phyloP scores from a whole-genome alignment of 2,888 invertebrate species.

The Pseudococcus longispinus region DNA sequence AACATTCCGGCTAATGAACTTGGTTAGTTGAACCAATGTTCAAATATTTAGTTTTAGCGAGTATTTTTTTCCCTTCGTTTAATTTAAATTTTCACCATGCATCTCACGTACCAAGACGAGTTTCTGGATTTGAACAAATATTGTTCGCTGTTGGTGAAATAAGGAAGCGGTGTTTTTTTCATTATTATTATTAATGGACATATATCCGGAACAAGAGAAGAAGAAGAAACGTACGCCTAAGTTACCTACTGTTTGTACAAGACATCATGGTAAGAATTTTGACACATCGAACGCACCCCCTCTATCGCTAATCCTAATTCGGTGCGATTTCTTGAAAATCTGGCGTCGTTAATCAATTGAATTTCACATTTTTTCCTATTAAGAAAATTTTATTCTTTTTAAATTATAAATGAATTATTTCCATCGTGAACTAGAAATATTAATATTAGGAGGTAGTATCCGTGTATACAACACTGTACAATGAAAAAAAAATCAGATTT shows the following conservation, averaged over 20 bases:
- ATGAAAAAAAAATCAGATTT: neutral
- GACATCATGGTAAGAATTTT: constrained; percentile 35
- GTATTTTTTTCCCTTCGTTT: constrained; percentile 4
- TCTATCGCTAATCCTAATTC: neutral
- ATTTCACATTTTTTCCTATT: neutral
- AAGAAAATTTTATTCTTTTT: neutral
- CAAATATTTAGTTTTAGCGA: constrained; percentile 37
- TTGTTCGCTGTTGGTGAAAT: constrained; percentile 24
- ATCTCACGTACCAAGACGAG: constrained; percentile 21
- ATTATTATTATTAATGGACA: constrained; percentile 27
- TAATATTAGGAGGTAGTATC: neutral
- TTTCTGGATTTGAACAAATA: constrained; percentile 37
- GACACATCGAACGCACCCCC: constrained; percentile 35
- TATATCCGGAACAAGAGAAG: neutral
- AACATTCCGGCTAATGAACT: constrained; percentile 5
- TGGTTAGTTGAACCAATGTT: constrained; percentile 2
- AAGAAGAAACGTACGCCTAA: neutral
- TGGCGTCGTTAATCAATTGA: constrained; percentile 27
- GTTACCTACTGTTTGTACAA: constrained; percentile 38
- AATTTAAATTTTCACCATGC: constrained; percentile 37
- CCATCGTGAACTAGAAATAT: neutral
- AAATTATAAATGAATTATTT: neutral
- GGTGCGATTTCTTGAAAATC: neutral
- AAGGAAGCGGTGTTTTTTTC: constrained; percentile 36
- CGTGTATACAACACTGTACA: neutral